Evolutionary conservation across 2,113 vertebrate species (phyloP), one percentile per base, ranked within the genome.

Genomic region (Scomber colias): DNA sequence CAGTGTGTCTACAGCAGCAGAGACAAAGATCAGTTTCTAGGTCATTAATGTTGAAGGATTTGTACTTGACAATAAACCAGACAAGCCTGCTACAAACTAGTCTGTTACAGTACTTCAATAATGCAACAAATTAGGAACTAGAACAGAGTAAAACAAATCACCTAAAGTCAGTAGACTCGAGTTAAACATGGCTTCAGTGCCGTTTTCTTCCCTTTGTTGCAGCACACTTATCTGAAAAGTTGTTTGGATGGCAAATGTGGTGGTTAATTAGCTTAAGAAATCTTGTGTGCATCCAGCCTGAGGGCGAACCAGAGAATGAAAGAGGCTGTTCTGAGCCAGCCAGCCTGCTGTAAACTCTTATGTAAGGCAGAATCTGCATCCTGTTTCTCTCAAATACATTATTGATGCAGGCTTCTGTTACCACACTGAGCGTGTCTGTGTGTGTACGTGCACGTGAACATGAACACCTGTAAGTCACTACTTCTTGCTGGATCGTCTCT

Each of bases 361-460:
- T 62, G 77, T 85, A 90, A 90, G 85, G 72, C 77, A 78, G 71
- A 89, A 85, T 74, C 73, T 87, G 73, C 83, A 77, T 85, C 87
- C 80, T 84, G 82, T 90, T 88, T 73, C 90, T 83, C 73, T 71
- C 71, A 35, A 65, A 85, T 91, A 89, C 90, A 89, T 90, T 89
- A 92, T 86, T 89, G 84, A 90, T 92, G 87, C 65, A 21, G 86
- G 82, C 76, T 87, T 90, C 83, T 86, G 79, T 91, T 87, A 75
- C 84, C 81, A 77, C 56, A 30, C 72, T 6, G 59, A 27, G 81
- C 53, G 64, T 46, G 73, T 80, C 44, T 84, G 79, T 80, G 66
- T 73, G 76, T 4, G 31, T 70, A 5, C 3, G 54, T 71, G 82
- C 17, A 6, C 4, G 3, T 64, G 56, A 68, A 31, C 90, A 91